phyloP scores from a whole-genome alignment of 2,797 vertebrate genomes.

The Ceryle rudis region DNA sequence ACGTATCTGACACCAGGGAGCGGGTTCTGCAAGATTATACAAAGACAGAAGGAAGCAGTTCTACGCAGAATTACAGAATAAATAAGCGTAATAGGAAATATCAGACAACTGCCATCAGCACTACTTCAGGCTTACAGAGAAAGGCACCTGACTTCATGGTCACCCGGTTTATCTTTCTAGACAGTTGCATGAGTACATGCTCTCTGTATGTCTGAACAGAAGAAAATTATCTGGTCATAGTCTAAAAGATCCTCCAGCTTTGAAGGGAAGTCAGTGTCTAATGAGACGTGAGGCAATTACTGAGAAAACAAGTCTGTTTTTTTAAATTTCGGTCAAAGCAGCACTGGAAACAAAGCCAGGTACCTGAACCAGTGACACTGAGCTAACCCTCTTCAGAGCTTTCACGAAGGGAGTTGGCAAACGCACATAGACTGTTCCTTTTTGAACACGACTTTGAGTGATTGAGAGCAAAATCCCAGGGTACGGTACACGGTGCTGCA shows the following conservation, averaged over 20 bases:
- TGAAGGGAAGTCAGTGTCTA: neutral
- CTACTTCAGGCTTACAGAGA: neutral
- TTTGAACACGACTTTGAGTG: accelerated
- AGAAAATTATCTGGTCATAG: neutral
- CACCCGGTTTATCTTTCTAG: neutral
- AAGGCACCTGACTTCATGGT: neutral
- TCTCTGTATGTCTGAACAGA: neutral
- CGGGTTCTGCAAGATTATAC: neutral
- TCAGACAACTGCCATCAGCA: neutral
- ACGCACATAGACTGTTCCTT: accelerated
- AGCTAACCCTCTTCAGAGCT: neutral
- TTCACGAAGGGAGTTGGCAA: neutral
- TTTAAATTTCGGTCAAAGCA: neutral
- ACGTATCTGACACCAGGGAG: neutral
- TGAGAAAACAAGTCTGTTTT: neutral
- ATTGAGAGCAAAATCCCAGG: neutral
- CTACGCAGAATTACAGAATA: neutral
- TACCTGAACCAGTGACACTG: neutral
- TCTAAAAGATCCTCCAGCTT: neutral
- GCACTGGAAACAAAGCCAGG: neutral
- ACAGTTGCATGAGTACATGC: neutral
- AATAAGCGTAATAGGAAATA: neutral
- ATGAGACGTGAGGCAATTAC: neutral
- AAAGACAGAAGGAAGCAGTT: neutral
- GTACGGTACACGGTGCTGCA: neutral